A percentile compares a stretch with the other conserved stretches of the same genome.
These are phyloP conservation scores for Dipodomys merriami DNA, from an alignment of 2,113 vertebrate genomes.

Conservation along the genomic window DNA sequence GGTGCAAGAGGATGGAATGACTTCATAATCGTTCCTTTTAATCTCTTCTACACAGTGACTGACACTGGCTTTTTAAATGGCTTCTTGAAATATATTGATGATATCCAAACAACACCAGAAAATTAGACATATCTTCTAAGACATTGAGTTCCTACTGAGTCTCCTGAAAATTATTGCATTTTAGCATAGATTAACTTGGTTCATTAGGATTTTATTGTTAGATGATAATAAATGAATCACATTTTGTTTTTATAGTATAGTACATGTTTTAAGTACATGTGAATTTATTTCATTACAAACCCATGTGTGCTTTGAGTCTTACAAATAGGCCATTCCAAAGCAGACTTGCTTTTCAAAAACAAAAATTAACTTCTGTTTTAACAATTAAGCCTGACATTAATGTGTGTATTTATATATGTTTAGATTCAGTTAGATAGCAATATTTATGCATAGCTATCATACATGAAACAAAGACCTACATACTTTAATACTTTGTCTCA, in stretches of 20 bases:
- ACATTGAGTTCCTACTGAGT: background rate
- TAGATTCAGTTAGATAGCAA: constrained; percentile 24
- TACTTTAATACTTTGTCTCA: background rate
- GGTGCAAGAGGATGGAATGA: constrained; percentile 31
- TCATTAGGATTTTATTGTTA: constrained; percentile 37
- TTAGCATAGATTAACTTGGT: background rate
- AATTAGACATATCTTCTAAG: background rate
- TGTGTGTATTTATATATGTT: background rate
- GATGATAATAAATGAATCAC: background rate
- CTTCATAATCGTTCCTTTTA: constrained; percentile 41
- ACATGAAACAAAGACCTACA: background rate
- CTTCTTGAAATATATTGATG: background rate
- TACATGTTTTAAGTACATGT: background rate
- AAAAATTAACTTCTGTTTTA: constrained; percentile 25
- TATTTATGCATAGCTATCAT: background rate
- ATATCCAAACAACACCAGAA: constrained; percentile 38
- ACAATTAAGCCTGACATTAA: background rate
- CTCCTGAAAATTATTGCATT: background rate
- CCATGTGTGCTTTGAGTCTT: background rate
- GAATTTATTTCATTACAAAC: constrained; percentile 25
- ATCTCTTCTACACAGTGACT: background rate
- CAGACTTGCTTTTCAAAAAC: constrained; percentile 32
- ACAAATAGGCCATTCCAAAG: background rate
- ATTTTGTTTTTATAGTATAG: background rate
- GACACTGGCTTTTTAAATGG: constrained; percentile 19